phyloP scores from a whole-genome alignment of 2,888 invertebrate genomes.

The Apomyelois bistriatella region DNA sequence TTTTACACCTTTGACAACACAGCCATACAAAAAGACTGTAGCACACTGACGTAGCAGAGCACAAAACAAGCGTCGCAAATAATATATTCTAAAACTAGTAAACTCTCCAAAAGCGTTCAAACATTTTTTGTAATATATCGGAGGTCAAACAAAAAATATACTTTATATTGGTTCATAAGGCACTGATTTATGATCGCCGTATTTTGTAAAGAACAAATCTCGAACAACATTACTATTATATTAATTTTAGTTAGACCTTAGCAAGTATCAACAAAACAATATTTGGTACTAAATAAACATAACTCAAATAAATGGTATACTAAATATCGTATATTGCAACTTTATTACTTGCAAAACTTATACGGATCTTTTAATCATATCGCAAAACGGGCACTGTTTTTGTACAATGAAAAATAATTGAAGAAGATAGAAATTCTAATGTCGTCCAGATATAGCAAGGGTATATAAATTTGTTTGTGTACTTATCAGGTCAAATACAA shows the following conservation, averaged over 20 bases:
- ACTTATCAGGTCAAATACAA: conserved; percentile 1
- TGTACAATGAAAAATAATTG: no score
- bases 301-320: not conserved
- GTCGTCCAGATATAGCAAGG: not conserved
- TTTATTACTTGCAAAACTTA: no score
- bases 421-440: not conserved
- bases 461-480: not conserved
- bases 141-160: conserved; percentile 7
- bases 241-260: not conserved
- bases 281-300: not conserved
- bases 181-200: conserved; percentile 43
- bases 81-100: not conserved
- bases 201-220: conserved; percentile 4
- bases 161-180: conserved; percentile 43
- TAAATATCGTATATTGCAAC: not conserved
- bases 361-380: no score
- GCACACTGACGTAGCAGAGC: conserved; percentile 6
- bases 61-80: not conserved
- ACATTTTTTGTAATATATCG: not conserved
- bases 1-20: conserved; percentile 22
- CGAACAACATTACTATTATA: not conserved
- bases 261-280: not conserved
- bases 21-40: conserved; percentile 16
- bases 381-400: no score
- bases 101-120: conserved; percentile 1